A percentile compares a stretch with the other conserved stretches of the same genome.
phyloP scores from a whole-genome alignment of 2,797 vertebrate genomes.

The Galagoides demidoff region DNA sequence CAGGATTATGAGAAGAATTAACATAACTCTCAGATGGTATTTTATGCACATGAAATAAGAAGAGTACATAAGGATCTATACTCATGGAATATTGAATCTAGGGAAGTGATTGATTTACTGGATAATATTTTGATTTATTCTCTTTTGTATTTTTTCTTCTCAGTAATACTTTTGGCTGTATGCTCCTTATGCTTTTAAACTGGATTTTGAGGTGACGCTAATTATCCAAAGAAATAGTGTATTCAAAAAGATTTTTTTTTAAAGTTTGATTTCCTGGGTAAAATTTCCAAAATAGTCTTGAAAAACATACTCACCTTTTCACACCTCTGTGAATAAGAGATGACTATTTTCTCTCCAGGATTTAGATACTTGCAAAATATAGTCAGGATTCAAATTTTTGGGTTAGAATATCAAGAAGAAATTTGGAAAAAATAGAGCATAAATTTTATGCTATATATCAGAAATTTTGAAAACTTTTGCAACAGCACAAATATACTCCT shows the following conservation, averaged over 20 bases:
- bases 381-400: not conserved
- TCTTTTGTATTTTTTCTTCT: not conserved
- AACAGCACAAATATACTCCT: not conserved
- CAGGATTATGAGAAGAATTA: not conserved
- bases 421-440: not conserved
- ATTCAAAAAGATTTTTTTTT: not conserved
- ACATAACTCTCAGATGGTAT: not conserved
- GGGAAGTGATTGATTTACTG: not conserved
- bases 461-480: conserved; percentile 1
- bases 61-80: not conserved
- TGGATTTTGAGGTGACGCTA: not conserved
- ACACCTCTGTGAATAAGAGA: not conserved
- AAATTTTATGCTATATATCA: not conserved
- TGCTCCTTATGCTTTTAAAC: not conserved
- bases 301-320: not conserved
- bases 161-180: not conserved
- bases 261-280: not conserved
- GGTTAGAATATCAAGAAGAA: not conserved
- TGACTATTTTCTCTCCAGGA: not conserved
- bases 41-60: not conserved
- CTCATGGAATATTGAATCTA: not conserved
- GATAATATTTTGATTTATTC: conserved; percentile 43
- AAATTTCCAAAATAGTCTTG: not conserved
- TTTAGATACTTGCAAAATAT: not conserved
- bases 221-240: not conserved